Evolutionary conservation across 2,797 vertebrate species (phyloP).

Genomic region (Tenualosa thibaudeaui): DNA sequence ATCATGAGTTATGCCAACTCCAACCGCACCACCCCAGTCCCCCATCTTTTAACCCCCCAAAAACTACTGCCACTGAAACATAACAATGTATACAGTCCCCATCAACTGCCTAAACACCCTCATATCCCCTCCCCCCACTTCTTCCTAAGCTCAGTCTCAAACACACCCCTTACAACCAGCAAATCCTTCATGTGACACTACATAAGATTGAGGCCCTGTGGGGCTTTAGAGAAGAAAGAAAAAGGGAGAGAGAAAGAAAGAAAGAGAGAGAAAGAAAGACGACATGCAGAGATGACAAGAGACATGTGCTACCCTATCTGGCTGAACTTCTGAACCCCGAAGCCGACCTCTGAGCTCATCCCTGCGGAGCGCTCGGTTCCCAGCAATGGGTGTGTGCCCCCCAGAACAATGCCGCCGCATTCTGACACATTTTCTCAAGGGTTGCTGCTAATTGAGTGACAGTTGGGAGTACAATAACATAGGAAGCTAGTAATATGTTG

Average conservation of each 20-base stretch:
- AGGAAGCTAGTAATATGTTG: slow-evolving; percentile 51
- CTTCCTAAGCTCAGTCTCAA: background rate
- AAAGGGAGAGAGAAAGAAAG: background rate
- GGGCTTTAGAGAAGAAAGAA: background rate
- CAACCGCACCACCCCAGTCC: background rate
- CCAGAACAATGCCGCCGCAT: slow-evolving; percentile 11
- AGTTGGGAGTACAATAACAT: slow-evolving; percentile 50
- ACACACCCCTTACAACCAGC: background rate
- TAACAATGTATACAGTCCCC: background rate
- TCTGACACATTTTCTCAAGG: slow-evolving; percentile 39
- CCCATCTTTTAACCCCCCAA: background rate
- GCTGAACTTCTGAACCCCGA: slow-evolving; percentile 4
- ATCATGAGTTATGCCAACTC: background rate
- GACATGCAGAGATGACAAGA: slow-evolving; percentile 9
- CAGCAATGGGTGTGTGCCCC: background rate
- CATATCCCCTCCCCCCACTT: too few relatives aligned
- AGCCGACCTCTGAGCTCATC: background rate
- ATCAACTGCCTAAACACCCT: too few relatives aligned
- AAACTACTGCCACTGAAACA: background rate
- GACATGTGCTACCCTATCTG: slow-evolving; percentile 21
- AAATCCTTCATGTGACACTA: slow-evolving; percentile 17
- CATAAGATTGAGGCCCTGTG: background rate
- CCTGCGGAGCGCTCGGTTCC: background rate
- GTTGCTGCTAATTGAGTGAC: slow-evolving; percentile 54
- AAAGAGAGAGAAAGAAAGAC: background rate